Conservation (phyloP, 2,888 invertebrate genomes). For the Perizoma flavofasciatum region DNA sequence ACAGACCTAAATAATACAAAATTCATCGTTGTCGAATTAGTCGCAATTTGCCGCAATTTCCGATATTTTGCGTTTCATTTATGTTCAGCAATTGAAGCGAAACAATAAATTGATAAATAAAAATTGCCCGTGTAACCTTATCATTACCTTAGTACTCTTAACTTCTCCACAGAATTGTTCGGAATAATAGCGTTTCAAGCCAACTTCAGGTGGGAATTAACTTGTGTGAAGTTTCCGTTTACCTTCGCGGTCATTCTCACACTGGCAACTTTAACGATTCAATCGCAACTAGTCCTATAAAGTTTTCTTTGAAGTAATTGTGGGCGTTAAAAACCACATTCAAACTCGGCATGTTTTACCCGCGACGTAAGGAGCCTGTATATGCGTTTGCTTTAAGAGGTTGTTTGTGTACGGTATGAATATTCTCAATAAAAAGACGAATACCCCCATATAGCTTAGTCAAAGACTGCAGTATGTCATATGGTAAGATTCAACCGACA, state of each 20-base stretch:
- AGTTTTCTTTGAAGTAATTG: constrained; percentile 13
- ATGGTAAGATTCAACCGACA: too few species aligned
- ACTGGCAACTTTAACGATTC: constrained; percentile 24
- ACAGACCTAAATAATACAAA: too few species aligned
- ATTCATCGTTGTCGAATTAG: too few species aligned
- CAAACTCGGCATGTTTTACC: background rate
- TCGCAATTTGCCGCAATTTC: too few species aligned
- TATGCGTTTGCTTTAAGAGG: too few species aligned
- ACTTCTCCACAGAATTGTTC: constrained; percentile 22
- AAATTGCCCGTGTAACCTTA: constrained; percentile 7
- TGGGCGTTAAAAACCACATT: background rate
- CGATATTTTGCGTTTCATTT: too few species aligned
- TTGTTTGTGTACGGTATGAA: too few species aligned
- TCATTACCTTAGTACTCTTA: constrained; percentile 3
- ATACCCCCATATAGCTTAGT: too few species aligned
- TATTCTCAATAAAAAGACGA: too few species aligned
- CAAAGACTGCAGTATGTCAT: too few species aligned
- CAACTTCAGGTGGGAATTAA: constrained; percentile 34
- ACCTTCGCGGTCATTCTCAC: constrained; percentile 24
- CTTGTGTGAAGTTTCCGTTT: constrained; percentile 30
- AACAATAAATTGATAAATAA: background rate
- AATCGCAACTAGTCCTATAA: constrained; percentile 8
- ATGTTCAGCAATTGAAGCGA: too few species aligned
- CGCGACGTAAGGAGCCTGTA: too few species aligned
- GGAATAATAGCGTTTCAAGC: constrained; percentile 29